Evolutionary conservation across 2,888 invertebrate species (phyloP), one percentile per base, ranked within the genome.

Genomic region (Tenthredo mesomela): DNA sequence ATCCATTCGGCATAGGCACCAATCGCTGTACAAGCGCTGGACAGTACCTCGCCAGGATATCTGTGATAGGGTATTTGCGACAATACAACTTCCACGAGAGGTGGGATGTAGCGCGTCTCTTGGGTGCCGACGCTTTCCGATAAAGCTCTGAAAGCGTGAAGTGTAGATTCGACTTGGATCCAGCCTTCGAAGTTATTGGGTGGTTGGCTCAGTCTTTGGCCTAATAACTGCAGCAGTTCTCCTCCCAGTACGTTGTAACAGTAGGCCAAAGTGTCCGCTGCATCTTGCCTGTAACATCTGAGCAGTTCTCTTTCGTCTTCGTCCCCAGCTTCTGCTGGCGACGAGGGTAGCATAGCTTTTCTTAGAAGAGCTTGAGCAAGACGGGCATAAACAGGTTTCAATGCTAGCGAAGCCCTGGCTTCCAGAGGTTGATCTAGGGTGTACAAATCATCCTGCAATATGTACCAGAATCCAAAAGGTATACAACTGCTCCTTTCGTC

Each of bases 401-500:
- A 75, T 0, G 88, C 90, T 3, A 88, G 33, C 0, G 86, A 43
- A 0, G 91, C 91, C 21, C 89, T 88, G 12, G 80, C 88, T 2
- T 93, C 92, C 2, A 90, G 29, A 0, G 92, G 92, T 5, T 87
- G 82, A 75, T 93, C 93, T 1, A 93, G 71, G 1, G 89, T 91
- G 0, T 77, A 33, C 1, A 91, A 86, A 86, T 91, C 93, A 90
- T 97, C 97, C 95, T 98, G 98, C 83, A 98, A 93, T 84, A 97
- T 96, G 92, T 97, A 98, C 98, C 98, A 98, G 93, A 98, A 98
- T 3, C 97, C 97, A 93, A 98, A 96, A 0, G 98, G 96, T 87
- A 98, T 95, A 86, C 96, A 97, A 91, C 98, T 98, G 86, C 97
- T 96, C 0, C 96, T 96, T 93, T 98, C 99, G 90, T 98, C 97